These are phyloP conservation scores for Ceratitis capitata DNA, from an alignment of 1,140 invertebrate species.

Conservation along the genomic window DNA sequence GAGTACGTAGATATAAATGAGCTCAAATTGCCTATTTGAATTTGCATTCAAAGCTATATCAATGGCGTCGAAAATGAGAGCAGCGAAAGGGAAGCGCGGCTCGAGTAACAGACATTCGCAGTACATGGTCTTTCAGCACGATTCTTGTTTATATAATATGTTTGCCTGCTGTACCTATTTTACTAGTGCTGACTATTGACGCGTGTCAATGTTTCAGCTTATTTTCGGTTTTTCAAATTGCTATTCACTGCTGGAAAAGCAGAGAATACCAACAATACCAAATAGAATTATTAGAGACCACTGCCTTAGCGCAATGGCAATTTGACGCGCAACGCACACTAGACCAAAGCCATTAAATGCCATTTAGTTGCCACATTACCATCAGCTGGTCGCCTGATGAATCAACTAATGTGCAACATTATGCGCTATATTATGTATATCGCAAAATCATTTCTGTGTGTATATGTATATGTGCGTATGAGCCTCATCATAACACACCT, in stretches of 20 bases:
- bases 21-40: not conserved
- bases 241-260: slow-evolving; percentile 44
- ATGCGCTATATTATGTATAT: not conserved
- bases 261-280: not conserved
- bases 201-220: slow-evolving; percentile 50
- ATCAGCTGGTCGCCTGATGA: not conserved
- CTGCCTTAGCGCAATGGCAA: not conserved
- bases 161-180: not conserved
- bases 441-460: not conserved
- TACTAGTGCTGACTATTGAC: slow-evolving; percentile 8
- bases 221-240: slow-evolving; percentile 50
- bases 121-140: not conserved
- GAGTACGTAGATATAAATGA: not conserved
- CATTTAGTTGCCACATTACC: slow-evolving; percentile 34
- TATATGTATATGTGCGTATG: not conserved
- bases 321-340: not conserved
- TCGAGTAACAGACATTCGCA: not conserved
- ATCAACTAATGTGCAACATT: not conserved
- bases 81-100: not conserved
- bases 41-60: not conserved
- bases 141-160: not conserved
- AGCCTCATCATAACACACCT: not conserved
- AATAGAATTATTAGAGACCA: not conserved
- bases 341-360: slow-evolving; percentile 26
- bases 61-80: not conserved